A percentile compares a stretch with the other conserved stretches of the same genome.
Conservation (phyloP, 2,113 vertebrate genomes). For the Psammodynastes pulverulentus region DNA sequence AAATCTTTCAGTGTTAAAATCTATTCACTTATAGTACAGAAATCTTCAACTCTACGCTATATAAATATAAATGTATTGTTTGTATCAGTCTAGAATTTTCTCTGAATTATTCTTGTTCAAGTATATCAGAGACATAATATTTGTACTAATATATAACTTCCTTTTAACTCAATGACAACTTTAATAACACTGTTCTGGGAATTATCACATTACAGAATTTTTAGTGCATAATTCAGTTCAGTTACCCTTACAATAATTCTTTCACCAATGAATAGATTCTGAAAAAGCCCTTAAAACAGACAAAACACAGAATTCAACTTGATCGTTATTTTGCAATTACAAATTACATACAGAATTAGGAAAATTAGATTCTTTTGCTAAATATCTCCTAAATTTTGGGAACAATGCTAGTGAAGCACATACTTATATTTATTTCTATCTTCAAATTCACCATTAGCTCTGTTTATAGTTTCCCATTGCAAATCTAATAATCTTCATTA, state of each 20-base stretch:
- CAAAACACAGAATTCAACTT: neutral
- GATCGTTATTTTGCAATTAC: neutral
- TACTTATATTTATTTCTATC: no score
- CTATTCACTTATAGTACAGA: neutral
- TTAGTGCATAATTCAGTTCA: neutral
- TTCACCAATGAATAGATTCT: neutral
- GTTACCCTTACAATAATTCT: neutral
- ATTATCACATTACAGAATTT: neutral
- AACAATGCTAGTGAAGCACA: neutral
- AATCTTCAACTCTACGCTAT: neutral
- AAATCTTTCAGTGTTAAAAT: neutral
- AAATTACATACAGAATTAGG: neutral
- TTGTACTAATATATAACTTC: neutral
- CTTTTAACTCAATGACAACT: neutral
- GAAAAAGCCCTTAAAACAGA: neutral
- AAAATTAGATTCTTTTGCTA: neutral
- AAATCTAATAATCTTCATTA: neutral
- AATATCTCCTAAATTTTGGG: neutral
- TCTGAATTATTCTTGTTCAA: neutral
- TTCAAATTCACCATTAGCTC: neutral
- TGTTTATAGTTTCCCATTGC: neutral
- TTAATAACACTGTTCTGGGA: neutral
- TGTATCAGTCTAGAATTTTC: neutral
- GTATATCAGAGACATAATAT: neutral
- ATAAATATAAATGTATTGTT: neutral